Evolutionary conservation across 2,113 vertebrate species (phyloP), one percentile per base, ranked within the genome.

Genomic region (Rhadina sibilatrix): DNA sequence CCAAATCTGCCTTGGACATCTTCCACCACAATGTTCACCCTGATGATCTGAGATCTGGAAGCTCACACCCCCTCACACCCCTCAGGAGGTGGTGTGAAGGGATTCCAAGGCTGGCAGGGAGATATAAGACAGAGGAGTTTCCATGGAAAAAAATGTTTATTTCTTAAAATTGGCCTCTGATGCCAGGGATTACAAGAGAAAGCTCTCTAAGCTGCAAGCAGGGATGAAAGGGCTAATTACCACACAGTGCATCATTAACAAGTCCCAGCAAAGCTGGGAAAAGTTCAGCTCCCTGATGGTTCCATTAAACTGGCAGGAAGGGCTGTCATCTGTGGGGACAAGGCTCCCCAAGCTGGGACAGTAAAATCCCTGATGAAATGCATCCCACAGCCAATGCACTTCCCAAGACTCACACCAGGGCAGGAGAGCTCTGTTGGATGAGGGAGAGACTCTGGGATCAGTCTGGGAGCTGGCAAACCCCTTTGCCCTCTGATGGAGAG

Each of bases 11-110:
- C 98, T 98, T 93, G 97, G 38, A 98, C 70, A 77, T 99, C 99
- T 96, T 99, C 98, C 59, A 98, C 98, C 54, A 98, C 87, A 28
- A 98, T 63, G 33, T 98, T 97, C 4, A 80, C 98, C 59, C 98
- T 98, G 98, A 96, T 96, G 97, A 96, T 99, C 98, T 11, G 98
- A 96, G 20, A 98, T 98, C 96, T 99, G 98, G 44, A 98, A 98
- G 25, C 97, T 96, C 99, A 99, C 98, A 75, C 98, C 98, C 97
- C 98, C 97, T 96, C 99, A 99, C 98, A 75, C 98, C 98, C 97
- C 98, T 93, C 38, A 98, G 70, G 47, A 99, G 96, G 1, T 98
- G 93, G 5, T 42, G 31, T 35, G 77, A 38, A 89, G 35, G 38
- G 30, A 40, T 68, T 71, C 35, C 46, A 83, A 57, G 59, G 37